Evolutionary conservation across 1,140 invertebrate species (phyloP).

Genomic region (Helicoverpa zea): DNA sequence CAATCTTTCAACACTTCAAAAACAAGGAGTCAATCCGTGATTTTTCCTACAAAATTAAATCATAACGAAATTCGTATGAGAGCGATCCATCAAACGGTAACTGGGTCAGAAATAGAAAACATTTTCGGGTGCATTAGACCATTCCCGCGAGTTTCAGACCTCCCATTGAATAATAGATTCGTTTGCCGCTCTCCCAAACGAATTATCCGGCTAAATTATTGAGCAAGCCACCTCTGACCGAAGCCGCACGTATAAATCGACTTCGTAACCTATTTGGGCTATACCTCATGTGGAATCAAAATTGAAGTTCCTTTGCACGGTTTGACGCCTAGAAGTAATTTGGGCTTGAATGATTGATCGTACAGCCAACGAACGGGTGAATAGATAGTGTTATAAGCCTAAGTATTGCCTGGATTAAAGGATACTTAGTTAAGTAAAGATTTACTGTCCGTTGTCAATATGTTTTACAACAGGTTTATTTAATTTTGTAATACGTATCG

Average conservation of each 20-base stretch:
- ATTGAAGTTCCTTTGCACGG: constrained; percentile 2
- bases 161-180: constrained; percentile 68
- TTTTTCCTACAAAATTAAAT: constrained; percentile 45
- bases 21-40: constrained; percentile 28
- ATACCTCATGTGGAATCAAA: constrained; percentile 42
- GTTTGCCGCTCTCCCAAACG: constrained; percentile 59
- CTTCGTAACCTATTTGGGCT: constrained; percentile 54
- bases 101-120: constrained; percentile 53
- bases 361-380: constrained; percentile 32
- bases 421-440: constrained; percentile 7
- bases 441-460: too few species aligned
- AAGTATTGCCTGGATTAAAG: constrained; percentile 13
- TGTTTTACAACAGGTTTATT: too few species aligned
- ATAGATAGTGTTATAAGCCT: constrained; percentile 41
- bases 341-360: constrained; percentile 45
- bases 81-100: constrained; percentile 43
- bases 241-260: constrained; percentile 63
- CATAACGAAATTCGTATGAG: constrained; percentile 45
- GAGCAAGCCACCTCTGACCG: constrained; percentile 62
- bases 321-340: constrained; percentile 46
- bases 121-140: constrained; percentile 59
- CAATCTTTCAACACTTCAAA: constrained; percentile 38
- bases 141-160: constrained; percentile 55
- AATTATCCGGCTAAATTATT: constrained; percentile 74
- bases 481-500: too few species aligned